These are phyloP conservation scores for Chelon labrosus DNA, from an alignment of 2,797 vertebrate species.

Conservation along the genomic window DNA sequence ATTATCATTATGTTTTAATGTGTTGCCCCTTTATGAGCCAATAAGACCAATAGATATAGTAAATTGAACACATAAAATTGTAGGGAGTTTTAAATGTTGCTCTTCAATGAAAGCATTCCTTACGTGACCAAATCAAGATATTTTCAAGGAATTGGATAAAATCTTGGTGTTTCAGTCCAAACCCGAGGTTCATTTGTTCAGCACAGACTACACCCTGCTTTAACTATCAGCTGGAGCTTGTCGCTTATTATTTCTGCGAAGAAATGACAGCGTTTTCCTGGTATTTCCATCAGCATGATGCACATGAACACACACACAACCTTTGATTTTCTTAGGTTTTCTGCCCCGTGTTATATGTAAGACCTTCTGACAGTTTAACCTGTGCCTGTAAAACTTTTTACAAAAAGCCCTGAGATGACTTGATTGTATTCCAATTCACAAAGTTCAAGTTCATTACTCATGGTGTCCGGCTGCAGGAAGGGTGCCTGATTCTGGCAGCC, in stretches of 20 bases:
- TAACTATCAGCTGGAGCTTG: constrained; percentile 37
- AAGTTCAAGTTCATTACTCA: neutral
- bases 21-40: neutral
- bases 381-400: constrained; percentile 5
- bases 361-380: neutral
- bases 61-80: neutral
- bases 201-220: constrained; percentile 42
- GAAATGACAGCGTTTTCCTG: constrained; percentile 16
- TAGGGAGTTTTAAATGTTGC: neutral
- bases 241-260: constrained; percentile 36
- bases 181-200: constrained; percentile 48
- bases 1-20: neutral
- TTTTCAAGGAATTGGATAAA: constrained; percentile 55
- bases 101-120: constrained; percentile 8
- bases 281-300: constrained; percentile 31
- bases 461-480: neutral
- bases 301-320: neutral
- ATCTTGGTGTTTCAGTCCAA: constrained; percentile 54
- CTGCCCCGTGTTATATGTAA: neutral
- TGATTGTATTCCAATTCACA: neutral
- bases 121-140: neutral
- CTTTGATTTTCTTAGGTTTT: neutral
- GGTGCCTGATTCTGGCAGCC: neutral
- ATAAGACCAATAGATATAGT: neutral
- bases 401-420: neutral